Evolutionary conservation across 2,113 vertebrate species (phyloP).

Genomic region (Gymnarchus niloticus): DNA sequence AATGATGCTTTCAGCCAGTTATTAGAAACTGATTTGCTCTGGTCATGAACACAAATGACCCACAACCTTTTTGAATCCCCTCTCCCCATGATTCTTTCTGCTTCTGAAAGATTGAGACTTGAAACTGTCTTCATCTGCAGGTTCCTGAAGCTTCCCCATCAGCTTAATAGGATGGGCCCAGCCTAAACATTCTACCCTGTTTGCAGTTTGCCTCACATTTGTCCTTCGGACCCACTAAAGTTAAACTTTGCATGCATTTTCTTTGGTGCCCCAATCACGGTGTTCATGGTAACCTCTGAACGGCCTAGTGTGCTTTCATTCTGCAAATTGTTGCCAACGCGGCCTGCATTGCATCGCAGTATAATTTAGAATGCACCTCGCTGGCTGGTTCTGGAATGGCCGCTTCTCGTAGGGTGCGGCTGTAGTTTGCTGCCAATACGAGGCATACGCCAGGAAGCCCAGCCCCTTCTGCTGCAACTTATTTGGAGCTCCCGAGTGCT

Average conservation of each 20-base stretch:
- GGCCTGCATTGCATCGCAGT: conserved; percentile 14
- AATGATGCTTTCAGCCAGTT: no score
- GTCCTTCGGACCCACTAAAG: neutral
- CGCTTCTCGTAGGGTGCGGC: conserved; percentile 49
- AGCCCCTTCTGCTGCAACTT: neutral
- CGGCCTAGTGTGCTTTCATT: conserved; percentile 15
- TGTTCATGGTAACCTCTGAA: neutral
- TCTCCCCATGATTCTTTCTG: no score
- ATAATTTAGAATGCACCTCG: conserved; percentile 21
- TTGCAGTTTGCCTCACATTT: neutral
- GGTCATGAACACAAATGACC: no score
- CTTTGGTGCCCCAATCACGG: no score
- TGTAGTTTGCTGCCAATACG: conserved; percentile 39
- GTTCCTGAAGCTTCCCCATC: neutral
- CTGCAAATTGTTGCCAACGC: neutral
- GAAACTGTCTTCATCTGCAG: no score
- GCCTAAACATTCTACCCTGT: neutral
- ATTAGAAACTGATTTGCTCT: no score
- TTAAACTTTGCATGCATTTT: no score
- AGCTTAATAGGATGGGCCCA: neutral
- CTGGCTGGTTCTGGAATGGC: conserved; percentile 57
- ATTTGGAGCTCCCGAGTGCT: no score
- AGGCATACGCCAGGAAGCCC: neutral
- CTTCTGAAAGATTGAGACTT: no score
- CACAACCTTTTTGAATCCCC: no score